phyloP scores from a whole-genome alignment of 2,888 invertebrate species.

The Dryocosmus kuriphilus region DNA sequence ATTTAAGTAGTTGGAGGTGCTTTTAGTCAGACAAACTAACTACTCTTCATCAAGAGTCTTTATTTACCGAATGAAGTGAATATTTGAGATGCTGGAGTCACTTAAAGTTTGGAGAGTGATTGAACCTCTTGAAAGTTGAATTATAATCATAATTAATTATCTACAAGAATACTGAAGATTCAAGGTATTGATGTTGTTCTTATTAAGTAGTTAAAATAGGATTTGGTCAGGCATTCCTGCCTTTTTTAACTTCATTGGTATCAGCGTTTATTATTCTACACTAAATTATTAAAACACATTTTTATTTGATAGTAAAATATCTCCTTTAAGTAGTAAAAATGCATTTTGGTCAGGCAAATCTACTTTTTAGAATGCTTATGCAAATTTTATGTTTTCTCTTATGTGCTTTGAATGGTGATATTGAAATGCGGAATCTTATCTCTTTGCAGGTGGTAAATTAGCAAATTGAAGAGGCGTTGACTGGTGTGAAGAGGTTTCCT shows the following conservation, averaged over 20 bases:
- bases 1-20: slow-evolving; percentile 28
- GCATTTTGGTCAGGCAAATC: not conserved
- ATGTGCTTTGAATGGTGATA: not conserved
- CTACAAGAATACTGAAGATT: not conserved
- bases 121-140: not conserved
- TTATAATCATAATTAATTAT: not conserved
- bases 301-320: too few relatives aligned
- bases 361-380: not conserved
- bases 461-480: slow-evolving; percentile 59
- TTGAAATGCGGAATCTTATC: not conserved
- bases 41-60: slow-evolving; percentile 16
- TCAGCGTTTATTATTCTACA: too few relatives aligned
- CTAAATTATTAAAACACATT: too few relatives aligned
- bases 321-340: slow-evolving; percentile 30
- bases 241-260: not conserved
- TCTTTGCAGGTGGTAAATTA: slow-evolving; percentile 45
- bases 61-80: slow-evolving; percentile 13
- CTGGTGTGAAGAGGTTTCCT: slow-evolving; percentile 51
- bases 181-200: not conserved
- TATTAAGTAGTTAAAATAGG: slow-evolving; percentile 32
- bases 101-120: not conserved
- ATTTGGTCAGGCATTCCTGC: not conserved
- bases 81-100: not conserved
- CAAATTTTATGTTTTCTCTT: not conserved
- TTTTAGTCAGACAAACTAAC: slow-evolving; percentile 21